phyloP scores from a whole-genome alignment of 2,888 invertebrate species.

The Lithophane socia region DNA sequence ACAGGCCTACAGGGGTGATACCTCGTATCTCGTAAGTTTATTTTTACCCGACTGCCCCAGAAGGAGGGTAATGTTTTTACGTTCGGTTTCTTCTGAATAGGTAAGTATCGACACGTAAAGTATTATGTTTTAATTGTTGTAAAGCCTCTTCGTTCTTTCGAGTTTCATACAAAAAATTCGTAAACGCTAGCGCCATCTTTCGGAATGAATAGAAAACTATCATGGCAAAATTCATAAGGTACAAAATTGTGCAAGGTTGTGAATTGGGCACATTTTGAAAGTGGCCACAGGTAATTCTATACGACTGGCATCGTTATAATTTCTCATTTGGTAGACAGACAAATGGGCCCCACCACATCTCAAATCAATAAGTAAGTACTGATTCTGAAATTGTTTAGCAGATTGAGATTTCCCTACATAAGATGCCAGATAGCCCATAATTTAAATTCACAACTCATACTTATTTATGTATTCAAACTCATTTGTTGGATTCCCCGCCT shows the following conservation, averaged over 20 bases:
- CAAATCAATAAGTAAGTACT: background rate
- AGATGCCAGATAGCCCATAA: background rate
- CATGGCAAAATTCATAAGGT: background rate
- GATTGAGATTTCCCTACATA: background rate
- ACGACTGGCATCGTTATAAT: background rate
- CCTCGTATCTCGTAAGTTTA: background rate
- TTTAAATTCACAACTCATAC: background rate
- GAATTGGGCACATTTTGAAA: background rate
- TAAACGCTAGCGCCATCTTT: conserved; percentile 1
- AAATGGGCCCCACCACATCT: background rate
- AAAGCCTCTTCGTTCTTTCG: no score
- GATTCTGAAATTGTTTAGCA: background rate
- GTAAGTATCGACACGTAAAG: no score
- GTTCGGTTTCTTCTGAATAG: conserved; percentile 3
- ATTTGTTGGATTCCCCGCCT: background rate
- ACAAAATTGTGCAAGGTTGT: background rate
- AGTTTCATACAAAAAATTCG: background rate
- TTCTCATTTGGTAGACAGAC: background rate
- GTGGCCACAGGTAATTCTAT: background rate
- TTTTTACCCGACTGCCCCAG: no score
- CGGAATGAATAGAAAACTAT: background rate
- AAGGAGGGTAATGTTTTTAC: no score
- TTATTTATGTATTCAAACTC: background rate
- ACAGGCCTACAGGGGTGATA: background rate
- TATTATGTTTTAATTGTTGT: no score